Conservation (phyloP, 2,888 invertebrate species). For the Stomorhina lunata region DNA sequence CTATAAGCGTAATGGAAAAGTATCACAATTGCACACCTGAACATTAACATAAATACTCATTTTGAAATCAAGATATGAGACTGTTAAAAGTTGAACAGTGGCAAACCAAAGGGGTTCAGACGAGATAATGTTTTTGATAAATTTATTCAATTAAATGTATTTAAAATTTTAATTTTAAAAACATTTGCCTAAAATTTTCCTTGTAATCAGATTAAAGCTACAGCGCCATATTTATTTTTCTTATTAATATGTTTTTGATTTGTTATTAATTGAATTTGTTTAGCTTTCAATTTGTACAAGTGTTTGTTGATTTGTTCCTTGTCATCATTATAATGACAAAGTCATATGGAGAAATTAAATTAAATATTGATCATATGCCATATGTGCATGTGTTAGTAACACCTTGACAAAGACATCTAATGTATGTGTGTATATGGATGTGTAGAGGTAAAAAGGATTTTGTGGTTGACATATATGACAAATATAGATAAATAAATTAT, state of each 20-base stretch:
- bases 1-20: constrained; percentile 26
- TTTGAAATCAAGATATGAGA: neutral
- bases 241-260: constrained; percentile 54
- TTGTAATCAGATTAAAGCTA: no score
- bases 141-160: no score
- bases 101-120: neutral
- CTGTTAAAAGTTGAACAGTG: neutral
- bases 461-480: neutral
- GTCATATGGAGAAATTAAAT: neutral
- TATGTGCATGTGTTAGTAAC: neutral
- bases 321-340: neutral
- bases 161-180: neutral
- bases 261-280: constrained; percentile 48
- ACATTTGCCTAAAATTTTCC: neutral
- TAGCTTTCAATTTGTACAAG: neutral
- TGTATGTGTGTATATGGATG: no score
- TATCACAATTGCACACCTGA: constrained; percentile 17
- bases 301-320: neutral
- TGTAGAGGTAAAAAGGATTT: no score
- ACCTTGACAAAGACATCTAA: neutral
- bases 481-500: neutral
- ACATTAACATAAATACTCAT: constrained; percentile 10
- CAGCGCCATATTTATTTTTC: no score
- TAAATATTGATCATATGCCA: neutral
- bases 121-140: no score